A percentile compares a stretch with the other conserved stretches of the same genome.
Evolutionary conservation across 2,888 invertebrate genomes (phyloP).

Genomic region (Luffia ferchaultella): DNA sequence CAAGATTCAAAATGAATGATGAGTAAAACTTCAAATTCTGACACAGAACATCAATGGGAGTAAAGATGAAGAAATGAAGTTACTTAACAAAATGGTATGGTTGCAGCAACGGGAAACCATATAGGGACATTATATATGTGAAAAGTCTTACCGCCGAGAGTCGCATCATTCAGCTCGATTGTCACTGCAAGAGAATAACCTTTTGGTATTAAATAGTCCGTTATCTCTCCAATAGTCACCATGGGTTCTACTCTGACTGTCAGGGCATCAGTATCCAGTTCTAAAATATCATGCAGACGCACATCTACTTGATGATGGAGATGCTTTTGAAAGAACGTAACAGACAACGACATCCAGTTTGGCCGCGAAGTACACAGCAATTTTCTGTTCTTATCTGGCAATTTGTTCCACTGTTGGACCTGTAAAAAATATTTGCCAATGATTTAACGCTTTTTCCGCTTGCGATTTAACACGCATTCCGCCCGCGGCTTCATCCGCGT

Average conservation of each 20-base stretch:
- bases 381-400: slow-evolving; percentile 45
- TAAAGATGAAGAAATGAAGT: too few relatives aligned
- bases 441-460: too few relatives aligned
- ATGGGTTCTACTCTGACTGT: slow-evolving; percentile 73
- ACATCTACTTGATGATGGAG: slow-evolving; percentile 69
- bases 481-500: too few relatives aligned
- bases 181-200: slow-evolving; percentile 75
- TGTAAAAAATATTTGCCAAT: slow-evolving; percentile 22
- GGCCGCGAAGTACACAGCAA: slow-evolving; percentile 72
- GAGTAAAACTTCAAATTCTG: too few relatives aligned
- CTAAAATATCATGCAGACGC: slow-evolving; percentile 69
- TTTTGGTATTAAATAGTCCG: slow-evolving; percentile 67
- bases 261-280: slow-evolving; percentile 62
- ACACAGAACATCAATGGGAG: too few relatives aligned
- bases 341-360: slow-evolving; percentile 74
- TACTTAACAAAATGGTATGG: too few relatives aligned
- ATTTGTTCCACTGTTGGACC: slow-evolving; percentile 62
- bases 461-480: too few relatives aligned
- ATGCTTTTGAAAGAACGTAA: slow-evolving; percentile 72
- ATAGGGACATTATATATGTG: neutral
- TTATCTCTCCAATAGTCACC: slow-evolving; percentile 72
- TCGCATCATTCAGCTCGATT: slow-evolving; percentile 74
- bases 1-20: too few relatives aligned
- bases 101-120: too few relatives aligned
- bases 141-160: slow-evolving; percentile 60